These are phyloP conservation scores for Gryon sp. DNA, from an alignment of 1,140 invertebrate genomes.

Conservation along the genomic window DNA sequence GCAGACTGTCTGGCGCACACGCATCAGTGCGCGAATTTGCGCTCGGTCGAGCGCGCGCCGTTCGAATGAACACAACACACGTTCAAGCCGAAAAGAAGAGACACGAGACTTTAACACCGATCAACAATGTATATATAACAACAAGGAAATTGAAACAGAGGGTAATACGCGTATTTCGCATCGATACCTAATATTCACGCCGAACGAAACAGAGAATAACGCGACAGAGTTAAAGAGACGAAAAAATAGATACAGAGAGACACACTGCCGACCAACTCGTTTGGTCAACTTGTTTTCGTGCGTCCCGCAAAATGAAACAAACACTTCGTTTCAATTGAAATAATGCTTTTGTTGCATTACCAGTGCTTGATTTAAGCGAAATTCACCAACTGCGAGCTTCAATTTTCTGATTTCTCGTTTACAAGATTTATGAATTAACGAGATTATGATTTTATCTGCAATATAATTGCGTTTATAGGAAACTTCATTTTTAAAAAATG, in stretches of 20 bases:
- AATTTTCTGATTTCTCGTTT: too few relatives aligned
- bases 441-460: too few relatives aligned
- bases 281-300: conserved; percentile 18
- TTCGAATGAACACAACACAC: conserved; percentile 60
- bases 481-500: too few relatives aligned
- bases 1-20: conserved; percentile 63
- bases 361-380: too few relatives aligned
- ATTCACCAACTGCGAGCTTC: too few relatives aligned
- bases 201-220: too few relatives aligned
- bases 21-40: conserved; percentile 59
- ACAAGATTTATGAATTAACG: too few relatives aligned
- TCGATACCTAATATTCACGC: conserved; percentile 25
- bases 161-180: conserved; percentile 37
- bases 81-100: conserved; percentile 47
- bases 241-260: too few relatives aligned
- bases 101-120: conserved; percentile 43
- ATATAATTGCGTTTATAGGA: too few relatives aligned
- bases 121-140: conserved; percentile 32
- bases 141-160: conserved; percentile 45
- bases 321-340: conserved; percentile 1
- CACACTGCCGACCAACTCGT: conserved; percentile 11
- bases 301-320: background rate
- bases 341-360: background rate
- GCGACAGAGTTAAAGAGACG: too few relatives aligned
- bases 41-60: conserved; percentile 57